These are phyloP conservation scores for Pogonomyrmex barbatus DNA, from an alignment of 1,140 invertebrate genomes.

Conservation along the genomic window DNA sequence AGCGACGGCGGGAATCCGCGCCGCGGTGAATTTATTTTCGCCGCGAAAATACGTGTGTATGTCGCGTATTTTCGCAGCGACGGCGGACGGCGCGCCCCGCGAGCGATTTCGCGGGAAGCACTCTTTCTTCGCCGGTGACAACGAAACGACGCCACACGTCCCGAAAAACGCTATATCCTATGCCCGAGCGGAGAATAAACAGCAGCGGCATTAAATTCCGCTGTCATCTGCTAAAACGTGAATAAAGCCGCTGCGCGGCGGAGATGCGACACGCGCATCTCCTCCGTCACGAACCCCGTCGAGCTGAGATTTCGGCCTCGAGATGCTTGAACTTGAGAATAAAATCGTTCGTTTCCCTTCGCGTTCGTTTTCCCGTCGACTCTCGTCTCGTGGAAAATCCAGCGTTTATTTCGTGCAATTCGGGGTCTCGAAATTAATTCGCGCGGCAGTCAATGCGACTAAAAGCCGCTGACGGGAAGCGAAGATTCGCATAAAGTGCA, in stretches of 20 bases:
- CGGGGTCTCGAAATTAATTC: conserved; percentile 21
- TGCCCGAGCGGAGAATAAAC: conserved; percentile 5
- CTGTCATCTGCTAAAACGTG: conserved; percentile 12
- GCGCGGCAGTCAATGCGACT: background rate
- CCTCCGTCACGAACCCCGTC: background rate
- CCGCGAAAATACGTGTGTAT: conserved; percentile 23
- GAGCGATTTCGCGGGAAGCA: conserved; percentile 8
- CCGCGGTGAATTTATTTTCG: conserved; percentile 73
- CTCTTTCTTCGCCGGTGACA: conserved; percentile 40
- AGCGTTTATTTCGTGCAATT: background rate
- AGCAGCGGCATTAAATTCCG: conserved; percentile 45
- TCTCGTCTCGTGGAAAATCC: background rate
- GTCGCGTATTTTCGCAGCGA: conserved; percentile 51
- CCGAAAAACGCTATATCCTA: background rate
- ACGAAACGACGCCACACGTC: conserved; percentile 39
- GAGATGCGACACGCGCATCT: background rate
- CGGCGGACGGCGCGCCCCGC: background rate
- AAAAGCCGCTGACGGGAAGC: background rate
- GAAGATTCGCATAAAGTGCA: background rate
- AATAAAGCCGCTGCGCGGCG: background rate
- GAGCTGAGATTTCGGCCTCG: background rate
- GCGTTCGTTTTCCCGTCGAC: background rate
- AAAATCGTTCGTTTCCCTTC: background rate
- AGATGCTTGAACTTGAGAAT: background rate
- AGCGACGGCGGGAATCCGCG: conserved; percentile 55